Conservation (phyloP, 1,140 invertebrate genomes). For the Acromyrmex charruanus region DNA sequence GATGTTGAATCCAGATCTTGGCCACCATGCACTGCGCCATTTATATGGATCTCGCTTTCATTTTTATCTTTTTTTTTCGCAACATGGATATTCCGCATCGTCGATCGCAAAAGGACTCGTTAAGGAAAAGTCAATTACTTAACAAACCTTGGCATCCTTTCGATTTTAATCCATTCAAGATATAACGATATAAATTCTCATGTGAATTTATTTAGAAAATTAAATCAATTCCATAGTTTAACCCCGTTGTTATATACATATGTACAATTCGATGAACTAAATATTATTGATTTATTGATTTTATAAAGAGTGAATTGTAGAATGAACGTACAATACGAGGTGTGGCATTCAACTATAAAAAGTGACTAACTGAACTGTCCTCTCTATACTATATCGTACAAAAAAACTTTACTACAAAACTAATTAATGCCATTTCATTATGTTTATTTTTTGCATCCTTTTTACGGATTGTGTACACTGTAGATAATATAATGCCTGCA, state of each 20-base stretch:
- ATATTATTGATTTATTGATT: slow-evolving; percentile 23
- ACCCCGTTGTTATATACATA: background rate
- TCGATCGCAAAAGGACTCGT: slow-evolving; percentile 11
- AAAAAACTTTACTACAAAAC: background rate
- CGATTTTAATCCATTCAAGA: background rate
- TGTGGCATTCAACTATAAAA: background rate
- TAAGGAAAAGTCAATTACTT: slow-evolving; percentile 54
- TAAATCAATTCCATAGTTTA: background rate
- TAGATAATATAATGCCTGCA: background rate
- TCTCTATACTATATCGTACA: background rate
- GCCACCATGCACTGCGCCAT: slow-evolving; percentile 47
- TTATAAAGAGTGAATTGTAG: background rate
- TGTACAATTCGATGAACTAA: background rate
- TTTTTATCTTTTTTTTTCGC: slow-evolving; percentile 38
- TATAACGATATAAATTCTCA: background rate
- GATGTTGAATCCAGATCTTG: slow-evolving; percentile 48
- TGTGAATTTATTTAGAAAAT: slow-evolving; percentile 1
- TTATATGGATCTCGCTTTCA: slow-evolving; percentile 50
- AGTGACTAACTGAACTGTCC: background rate
- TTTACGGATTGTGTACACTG: background rate
- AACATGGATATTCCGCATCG: slow-evolving; percentile 30
- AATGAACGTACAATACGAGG: background rate
- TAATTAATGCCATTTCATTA: no score
- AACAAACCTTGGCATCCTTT: slow-evolving; percentile 38
- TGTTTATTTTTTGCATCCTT: background rate